These are phyloP conservation scores for Agelastica alni DNA, from an alignment of 2,888 invertebrate genomes.

Conservation along the genomic window DNA sequence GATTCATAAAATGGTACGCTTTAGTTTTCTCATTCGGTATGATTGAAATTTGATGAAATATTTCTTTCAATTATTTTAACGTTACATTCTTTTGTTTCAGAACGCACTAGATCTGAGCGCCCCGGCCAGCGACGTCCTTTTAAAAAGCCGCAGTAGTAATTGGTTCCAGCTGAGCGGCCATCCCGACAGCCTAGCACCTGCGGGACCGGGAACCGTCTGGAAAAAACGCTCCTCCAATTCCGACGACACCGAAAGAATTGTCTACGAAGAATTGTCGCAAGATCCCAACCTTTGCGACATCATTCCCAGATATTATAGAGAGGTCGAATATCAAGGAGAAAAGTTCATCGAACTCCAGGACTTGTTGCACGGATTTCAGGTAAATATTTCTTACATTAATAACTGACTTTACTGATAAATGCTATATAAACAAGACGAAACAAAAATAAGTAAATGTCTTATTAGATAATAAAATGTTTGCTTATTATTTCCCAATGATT, in stretches of 20 bases:
- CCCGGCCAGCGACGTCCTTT: slow-evolving; percentile 83
- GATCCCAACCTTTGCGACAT: slow-evolving; percentile 74
- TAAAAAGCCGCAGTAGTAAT: slow-evolving; percentile 69
- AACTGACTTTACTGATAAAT: too few relatives aligned
- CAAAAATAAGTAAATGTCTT: too few relatives aligned
- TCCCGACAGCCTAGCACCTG: slow-evolving; percentile 89
- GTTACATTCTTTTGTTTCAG: too few relatives aligned
- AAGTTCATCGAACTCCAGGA: slow-evolving; percentile 95
- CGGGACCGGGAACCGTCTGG: slow-evolving; percentile 92
- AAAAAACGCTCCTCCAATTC: slow-evolving; percentile 77
- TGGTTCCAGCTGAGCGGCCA: slow-evolving; percentile 96
- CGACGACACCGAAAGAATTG: slow-evolving; percentile 74
- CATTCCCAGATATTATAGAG: slow-evolving; percentile 83
- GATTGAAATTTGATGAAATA: too few relatives aligned
- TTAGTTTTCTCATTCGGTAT: too few relatives aligned
- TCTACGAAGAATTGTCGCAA: slow-evolving; percentile 78
- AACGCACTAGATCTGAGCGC: slow-evolving; percentile 90
- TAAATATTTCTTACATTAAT: slow-evolving; percentile 30
- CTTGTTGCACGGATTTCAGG: slow-evolving; percentile 81
- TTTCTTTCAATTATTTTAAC: too few relatives aligned
- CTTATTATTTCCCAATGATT: too few relatives aligned
- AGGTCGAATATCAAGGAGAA: slow-evolving; percentile 77
- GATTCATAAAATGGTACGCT: too few relatives aligned
- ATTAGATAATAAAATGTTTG: too few relatives aligned
- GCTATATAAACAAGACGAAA: too few relatives aligned